Base-by-base conservation (phyloP, 2,113 vertebrate genomes). In the Lutjanus erythropterus region DNA sequence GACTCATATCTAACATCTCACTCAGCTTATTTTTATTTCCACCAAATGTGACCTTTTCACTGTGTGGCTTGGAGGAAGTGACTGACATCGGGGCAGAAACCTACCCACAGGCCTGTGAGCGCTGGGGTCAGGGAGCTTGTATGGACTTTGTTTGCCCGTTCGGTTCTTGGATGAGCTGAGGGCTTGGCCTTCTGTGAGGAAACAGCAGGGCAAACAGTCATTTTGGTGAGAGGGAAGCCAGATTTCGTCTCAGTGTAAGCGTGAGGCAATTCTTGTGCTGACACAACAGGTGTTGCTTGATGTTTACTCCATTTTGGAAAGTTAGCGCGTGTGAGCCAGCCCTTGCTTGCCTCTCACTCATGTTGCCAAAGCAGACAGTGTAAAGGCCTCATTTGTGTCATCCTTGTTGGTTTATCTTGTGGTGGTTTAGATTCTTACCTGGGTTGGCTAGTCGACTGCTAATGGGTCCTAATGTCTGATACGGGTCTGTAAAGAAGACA, bases 391-490 rank as follows among this genome's bases (percentile, higher is more conserved):
- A 94, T 92, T 94, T 90, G 81, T 83, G 61, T 79, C 44, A 25
- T 64, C 29, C 23, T 58, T 14, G 37, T 73, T 58, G 73, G 31
- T 72, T 37, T 37, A 12, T 21, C 29, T 37, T 33, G 31, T 23
- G 18, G 15, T 18, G 11, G 5, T 71, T 59, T 25, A 29, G 25
- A 41, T 37, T 83, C 94, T 96, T 95, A 99, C 98, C 98, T 97
- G 98, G 98, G 86, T 99, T 99, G 83, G 98, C 96, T 64, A 99
- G 96, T 72, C 97, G 96, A 89, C 97, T 99, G 94, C 98, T 99
- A 52, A 98, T 96, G 0, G 97, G 96, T 50, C 98, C 97, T 74
- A 99, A 96, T 87, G 98, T 97, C 94, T 99, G 98, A 87, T 99
- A 99, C 0, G 98, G 98, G 91, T 99, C 98, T 99, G 91, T 39